These are phyloP conservation scores for Pristionchus exspectatus DNA, from an alignment of 2,888 invertebrate genomes.

Conservation along the genomic window DNA sequence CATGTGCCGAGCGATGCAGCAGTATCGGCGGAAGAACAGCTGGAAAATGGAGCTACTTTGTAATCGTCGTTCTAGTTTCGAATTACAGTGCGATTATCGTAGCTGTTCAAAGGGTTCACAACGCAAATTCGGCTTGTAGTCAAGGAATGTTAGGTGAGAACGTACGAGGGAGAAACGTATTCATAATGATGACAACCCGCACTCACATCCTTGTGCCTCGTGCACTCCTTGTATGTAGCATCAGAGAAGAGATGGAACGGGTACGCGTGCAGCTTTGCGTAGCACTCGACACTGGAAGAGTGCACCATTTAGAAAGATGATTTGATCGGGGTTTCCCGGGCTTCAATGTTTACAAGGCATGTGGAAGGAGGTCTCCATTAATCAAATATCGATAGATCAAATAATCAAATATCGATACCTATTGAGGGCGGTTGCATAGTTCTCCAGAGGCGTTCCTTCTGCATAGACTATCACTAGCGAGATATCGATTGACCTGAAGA, in stretches of 20 bases:
- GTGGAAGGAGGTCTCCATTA: too few relatives aligned
- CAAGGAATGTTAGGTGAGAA: too few relatives aligned
- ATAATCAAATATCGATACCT: not conserved
- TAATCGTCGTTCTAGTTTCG: too few relatives aligned
- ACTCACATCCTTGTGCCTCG: not conserved
- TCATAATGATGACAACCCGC: not conserved
- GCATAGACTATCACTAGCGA: not conserved
- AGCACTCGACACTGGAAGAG: not conserved
- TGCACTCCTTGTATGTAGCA: not conserved
- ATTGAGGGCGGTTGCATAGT: not conserved
- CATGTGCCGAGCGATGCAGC: not conserved
- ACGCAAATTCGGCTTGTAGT: too few relatives aligned
- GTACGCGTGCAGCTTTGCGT: not conserved
- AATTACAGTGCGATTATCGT: too few relatives aligned
- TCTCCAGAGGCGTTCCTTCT: not conserved
- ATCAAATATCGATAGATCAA: too few relatives aligned
- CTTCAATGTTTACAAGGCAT: too few relatives aligned
- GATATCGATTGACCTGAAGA: not conserved
- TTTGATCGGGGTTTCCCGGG: too few relatives aligned
- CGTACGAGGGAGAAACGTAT: not conserved
- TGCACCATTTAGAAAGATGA: too few relatives aligned
- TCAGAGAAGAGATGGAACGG: not conserved
- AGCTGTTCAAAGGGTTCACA: too few relatives aligned
- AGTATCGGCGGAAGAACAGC: not conserved
- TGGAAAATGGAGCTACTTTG: not conserved